A percentile compares a stretch with the other conserved stretches of the same genome.
These are phyloP conservation scores for Drosophila quinaria DNA, from an alignment of 2,888 invertebrate genomes.

Conservation along the genomic window DNA sequence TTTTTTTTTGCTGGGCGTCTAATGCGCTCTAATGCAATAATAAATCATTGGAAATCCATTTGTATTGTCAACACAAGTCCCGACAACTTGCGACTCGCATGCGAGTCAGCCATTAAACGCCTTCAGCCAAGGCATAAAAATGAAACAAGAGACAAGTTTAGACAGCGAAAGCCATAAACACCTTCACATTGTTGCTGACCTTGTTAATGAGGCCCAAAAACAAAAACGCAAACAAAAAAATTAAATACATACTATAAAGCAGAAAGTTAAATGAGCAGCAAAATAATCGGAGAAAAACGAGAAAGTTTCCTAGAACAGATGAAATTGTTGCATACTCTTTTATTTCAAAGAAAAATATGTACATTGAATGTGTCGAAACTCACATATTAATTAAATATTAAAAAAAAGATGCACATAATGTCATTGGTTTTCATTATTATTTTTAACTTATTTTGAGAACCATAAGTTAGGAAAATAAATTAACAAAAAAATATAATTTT, in stretches of 20 bases:
- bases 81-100: constrained; percentile 60
- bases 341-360: too few relatives aligned
- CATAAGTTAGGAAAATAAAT: too few relatives aligned
- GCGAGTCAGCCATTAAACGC: constrained; percentile 64
- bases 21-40: constrained; percentile 83
- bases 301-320: neutral
- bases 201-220: constrained; percentile 47
- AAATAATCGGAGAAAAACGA: neutral
- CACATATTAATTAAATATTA: too few relatives aligned
- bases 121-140: constrained; percentile 65
- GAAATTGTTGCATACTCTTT: neutral
- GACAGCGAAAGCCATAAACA: constrained; percentile 67
- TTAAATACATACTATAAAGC: constrained; percentile 14
- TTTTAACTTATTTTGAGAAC: too few relatives aligned
- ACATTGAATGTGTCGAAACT: too few relatives aligned
- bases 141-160: constrained; percentile 50
- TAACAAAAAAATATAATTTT: too few relatives aligned
- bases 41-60: constrained; percentile 84
- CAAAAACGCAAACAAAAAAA: neutral
- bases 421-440: too few relatives aligned
- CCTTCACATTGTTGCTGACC: constrained; percentile 54
- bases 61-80: constrained; percentile 82
- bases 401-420: too few relatives aligned
- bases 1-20: constrained; percentile 33
- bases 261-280: constrained; percentile 31